Conservation (phyloP, 2,797 vertebrate species). For the Pelodytes ibericus region DNA sequence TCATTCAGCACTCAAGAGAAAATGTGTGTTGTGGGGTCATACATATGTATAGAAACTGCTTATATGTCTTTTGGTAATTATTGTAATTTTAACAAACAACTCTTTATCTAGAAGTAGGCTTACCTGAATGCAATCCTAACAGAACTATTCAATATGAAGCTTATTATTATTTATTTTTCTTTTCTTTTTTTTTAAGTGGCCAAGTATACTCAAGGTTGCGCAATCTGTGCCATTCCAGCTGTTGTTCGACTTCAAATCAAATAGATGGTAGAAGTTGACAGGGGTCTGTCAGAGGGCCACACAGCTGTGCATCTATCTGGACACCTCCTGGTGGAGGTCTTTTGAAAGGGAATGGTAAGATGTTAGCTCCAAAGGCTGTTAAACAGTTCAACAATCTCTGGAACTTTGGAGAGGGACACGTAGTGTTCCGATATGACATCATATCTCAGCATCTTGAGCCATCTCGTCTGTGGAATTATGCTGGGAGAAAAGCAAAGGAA, state of each 20-base stretch:
- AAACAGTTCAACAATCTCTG: too few relatives aligned
- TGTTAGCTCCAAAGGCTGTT: too few relatives aligned
- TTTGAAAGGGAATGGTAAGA: too few relatives aligned
- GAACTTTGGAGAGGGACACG: too few relatives aligned
- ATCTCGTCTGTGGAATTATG: too few relatives aligned
- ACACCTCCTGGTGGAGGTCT: too few relatives aligned
- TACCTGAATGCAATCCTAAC: not conserved
- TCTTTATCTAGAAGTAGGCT: not conserved
- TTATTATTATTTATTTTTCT: not conserved
- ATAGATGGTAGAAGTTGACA: too few relatives aligned
- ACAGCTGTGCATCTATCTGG: too few relatives aligned
- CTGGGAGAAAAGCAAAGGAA: too few relatives aligned
- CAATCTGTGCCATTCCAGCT: not conserved
- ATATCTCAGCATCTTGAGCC: too few relatives aligned
- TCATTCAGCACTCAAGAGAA: not conserved
- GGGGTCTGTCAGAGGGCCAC: too few relatives aligned
- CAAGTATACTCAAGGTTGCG: not conserved
- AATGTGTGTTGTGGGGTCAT: not conserved
- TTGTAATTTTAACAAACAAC: slow-evolving; percentile 1
- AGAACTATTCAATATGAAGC: not conserved
- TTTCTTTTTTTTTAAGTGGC: not conserved
- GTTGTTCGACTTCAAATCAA: not conserved
- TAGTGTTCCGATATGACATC: too few relatives aligned
- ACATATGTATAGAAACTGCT: not conserved
- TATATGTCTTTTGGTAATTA: not conserved